Conservation (phyloP, 2,797 vertebrate species). For the Peromyscus nudipes region DNA sequence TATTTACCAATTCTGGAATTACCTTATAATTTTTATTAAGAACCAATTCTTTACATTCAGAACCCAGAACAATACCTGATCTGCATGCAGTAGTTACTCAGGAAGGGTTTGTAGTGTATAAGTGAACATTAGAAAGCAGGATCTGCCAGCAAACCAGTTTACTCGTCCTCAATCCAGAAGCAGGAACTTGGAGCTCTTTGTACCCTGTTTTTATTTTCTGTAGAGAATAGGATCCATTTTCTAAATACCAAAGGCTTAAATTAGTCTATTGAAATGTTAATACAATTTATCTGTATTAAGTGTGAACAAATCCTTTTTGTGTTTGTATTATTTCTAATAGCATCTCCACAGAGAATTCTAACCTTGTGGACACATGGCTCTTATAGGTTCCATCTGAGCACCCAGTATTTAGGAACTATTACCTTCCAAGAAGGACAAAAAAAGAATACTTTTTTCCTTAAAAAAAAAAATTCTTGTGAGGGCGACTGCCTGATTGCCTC, state of each 20-base stretch:
- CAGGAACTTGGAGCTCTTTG: neutral
- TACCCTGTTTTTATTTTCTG: conserved; percentile 55
- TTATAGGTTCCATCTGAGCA: neutral
- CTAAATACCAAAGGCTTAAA: conserved; percentile 61
- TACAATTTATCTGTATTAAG: conserved; percentile 24
- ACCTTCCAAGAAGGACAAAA: neutral
- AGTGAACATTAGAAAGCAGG: neutral
- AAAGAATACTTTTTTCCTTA: neutral
- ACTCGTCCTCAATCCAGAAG: neutral
- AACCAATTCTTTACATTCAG: neutral
- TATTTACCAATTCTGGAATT: neutral
- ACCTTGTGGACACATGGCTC: neutral
- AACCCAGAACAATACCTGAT: neutral
- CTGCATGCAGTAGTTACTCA: accelerated
- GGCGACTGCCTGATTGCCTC: too few species aligned
- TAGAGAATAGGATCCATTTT: conserved; percentile 39
- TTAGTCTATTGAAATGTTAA: conserved; percentile 53
- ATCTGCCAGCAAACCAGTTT: neutral
- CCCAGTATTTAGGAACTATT: neutral
- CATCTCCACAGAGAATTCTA: conserved; percentile 41
- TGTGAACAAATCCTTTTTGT: conserved; percentile 22
- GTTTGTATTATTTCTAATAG: conserved; percentile 25
- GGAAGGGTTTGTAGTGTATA: neutral
- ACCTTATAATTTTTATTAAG: neutral
- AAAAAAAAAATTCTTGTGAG: neutral